These are phyloP conservation scores for Homarus gammarus DNA, from an alignment of 2,888 invertebrate genomes.

Conservation along the genomic window DNA sequence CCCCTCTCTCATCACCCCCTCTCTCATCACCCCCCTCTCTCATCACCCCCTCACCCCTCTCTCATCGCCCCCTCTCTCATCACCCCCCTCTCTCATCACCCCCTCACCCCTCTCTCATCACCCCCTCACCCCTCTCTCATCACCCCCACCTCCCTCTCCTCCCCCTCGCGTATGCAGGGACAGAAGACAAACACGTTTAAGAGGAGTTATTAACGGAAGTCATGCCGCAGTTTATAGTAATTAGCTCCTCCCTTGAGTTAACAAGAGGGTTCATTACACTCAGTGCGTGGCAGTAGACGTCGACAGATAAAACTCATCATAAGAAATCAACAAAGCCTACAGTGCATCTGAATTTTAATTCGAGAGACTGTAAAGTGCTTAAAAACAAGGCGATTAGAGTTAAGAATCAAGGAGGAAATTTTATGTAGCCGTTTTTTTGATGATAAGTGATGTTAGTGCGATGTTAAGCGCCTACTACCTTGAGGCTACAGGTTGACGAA, in stretches of 20 bases:
- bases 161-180: not conserved
- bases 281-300: too few species aligned
- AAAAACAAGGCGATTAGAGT: too few species aligned
- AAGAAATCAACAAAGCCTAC: too few species aligned
- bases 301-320: too few species aligned
- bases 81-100: not conserved
- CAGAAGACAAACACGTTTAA: not conserved
- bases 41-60: not conserved
- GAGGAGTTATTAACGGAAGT: not conserved
- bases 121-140: not conserved
- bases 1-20: too few species aligned
- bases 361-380: too few species aligned
- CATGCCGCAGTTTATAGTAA: not conserved
- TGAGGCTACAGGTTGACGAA: slow-evolving; percentile 17
- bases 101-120: not conserved
- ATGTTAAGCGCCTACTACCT: not conserved
- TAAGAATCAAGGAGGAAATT: too few species aligned
- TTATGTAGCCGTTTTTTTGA: too few species aligned
- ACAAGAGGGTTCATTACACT: too few species aligned
- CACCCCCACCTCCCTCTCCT: too few species aligned
- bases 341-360: too few species aligned
- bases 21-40: too few species aligned
- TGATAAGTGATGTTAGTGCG: not conserved
- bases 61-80: not conserved
- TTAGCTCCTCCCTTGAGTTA: not conserved